phyloP scores from a whole-genome alignment of 2,797 vertebrate genomes.

The Thaleichthys pacificus region DNA sequence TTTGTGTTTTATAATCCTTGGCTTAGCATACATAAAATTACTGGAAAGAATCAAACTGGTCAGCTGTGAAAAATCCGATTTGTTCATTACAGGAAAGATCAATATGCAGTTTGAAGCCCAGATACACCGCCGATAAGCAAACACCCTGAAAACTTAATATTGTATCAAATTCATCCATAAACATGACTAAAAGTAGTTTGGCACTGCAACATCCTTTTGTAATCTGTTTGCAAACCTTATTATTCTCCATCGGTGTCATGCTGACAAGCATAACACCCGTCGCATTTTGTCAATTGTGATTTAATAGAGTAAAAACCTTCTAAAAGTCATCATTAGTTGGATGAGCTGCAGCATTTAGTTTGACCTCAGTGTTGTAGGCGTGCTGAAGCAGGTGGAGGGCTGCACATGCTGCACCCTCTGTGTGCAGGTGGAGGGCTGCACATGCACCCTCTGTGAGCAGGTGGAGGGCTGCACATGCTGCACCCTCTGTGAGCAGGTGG shows the following conservation, averaged over 20 bases:
- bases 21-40: slow-evolving; percentile 82
- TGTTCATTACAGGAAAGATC: slow-evolving; percentile 78
- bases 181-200: slow-evolving; percentile 26
- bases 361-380: slow-evolving; percentile 59
- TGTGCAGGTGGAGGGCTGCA: too few relatives aligned
- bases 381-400: too few relatives aligned
- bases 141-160: slow-evolving; percentile 38
- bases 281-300: slow-evolving; percentile 29
- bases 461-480: too few relatives aligned
- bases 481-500: too few relatives aligned
- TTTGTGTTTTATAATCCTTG: slow-evolving; percentile 83
- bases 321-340: slow-evolving; percentile 64
- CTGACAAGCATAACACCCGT: slow-evolving; percentile 49
- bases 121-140: slow-evolving; percentile 59
- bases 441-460: too few relatives aligned
- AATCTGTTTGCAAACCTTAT: slow-evolving; percentile 51
- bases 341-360: slow-evolving; percentile 52
- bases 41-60: slow-evolving; percentile 84
- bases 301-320: slow-evolving; percentile 61
- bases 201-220: slow-evolving; percentile 39
- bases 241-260: slow-evolving; percentile 29
- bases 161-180: slow-evolving; percentile 39
- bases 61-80: slow-evolving; percentile 84
- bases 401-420: too few relatives aligned
- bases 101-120: slow-evolving; percentile 67